A percentile compares a stretch with the other conserved stretches of the same genome.
These are phyloP conservation scores for Sycobia sp. DNA, from an alignment of 1,140 invertebrate species.

Conservation along the genomic window DNA sequence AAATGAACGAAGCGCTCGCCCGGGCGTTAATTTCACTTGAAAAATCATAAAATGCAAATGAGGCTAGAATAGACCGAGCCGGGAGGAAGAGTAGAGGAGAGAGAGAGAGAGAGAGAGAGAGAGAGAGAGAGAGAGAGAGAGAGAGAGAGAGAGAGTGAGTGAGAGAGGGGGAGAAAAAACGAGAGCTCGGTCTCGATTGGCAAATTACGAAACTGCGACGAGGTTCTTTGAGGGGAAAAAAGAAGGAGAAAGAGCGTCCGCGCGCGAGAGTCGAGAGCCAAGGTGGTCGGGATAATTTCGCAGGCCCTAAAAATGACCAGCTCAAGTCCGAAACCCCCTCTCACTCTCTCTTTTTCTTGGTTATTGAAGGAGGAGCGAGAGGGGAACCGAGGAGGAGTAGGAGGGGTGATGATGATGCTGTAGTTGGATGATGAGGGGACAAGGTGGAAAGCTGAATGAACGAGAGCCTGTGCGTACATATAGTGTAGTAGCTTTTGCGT, in stretches of 20 bases:
- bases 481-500: too few species aligned
- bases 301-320: slow-evolving; percentile 47
- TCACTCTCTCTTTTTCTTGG: slow-evolving; percentile 23
- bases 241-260: slow-evolving; percentile 35
- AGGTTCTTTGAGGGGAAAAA: slow-evolving; percentile 43
- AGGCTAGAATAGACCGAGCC: too few species aligned
- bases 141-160: slow-evolving; percentile 30
- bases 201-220: slow-evolving; percentile 55
- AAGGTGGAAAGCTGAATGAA: slow-evolving; percentile 19
- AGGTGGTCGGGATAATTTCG: slow-evolving; percentile 63
- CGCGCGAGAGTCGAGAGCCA: slow-evolving; percentile 53
- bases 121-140: slow-evolving; percentile 10
- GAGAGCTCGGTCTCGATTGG: slow-evolving; percentile 49
- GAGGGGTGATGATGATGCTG: slow-evolving; percentile 10
- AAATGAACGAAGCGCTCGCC: slow-evolving; percentile 8
- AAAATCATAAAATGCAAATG: slow-evolving; percentile 63
- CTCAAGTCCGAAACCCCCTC: slow-evolving; percentile 27
- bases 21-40: slow-evolving; percentile 56
- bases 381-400: too few species aligned
- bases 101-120: slow-evolving; percentile 1
- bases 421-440: not conserved
- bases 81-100: not conserved
- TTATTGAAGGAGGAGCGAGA: slow-evolving; percentile 1
- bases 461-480: too few species aligned
- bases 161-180: too few species aligned